Evolutionary conservation across 2,113 vertebrate genomes (phyloP), one percentile per base, ranked within the genome.

Genomic region (Cranoglanis bouderius): DNA sequence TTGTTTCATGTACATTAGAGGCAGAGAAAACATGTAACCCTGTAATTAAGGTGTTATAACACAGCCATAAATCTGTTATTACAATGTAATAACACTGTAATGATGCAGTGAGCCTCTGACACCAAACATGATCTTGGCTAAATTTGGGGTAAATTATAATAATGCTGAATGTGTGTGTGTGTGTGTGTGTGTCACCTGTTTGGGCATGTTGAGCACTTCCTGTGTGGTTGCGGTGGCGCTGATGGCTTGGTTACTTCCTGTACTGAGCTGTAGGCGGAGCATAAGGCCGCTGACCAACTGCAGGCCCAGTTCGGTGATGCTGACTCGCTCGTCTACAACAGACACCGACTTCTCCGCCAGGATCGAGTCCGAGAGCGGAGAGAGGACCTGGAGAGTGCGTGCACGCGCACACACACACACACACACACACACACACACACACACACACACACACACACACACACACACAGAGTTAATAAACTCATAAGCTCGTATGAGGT

Each of bases 271-370:
- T 65, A 99, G 96, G 89, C 93, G 95, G 86, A 99, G 96, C 0
- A 97, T 96, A 26, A 99, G 96, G 26, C 97, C 97, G 0, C 97
- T 97, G 91, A 99, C 97, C 86, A 99, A 92, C 94, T 99, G 98
- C 77, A 99, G 93, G 7, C 97, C 97, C 40, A 99, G 93, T 90
- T 98, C 97, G 6, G 97, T 97, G 93, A 99, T 96, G 18, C 97
- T 97, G 92, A 99, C 98, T 91, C 98, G 98, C 92, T 99, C 98
- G 53, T 99, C 98, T 67, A 97, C 90, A 91, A 99, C 98, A 0
- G 96, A 98, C 88, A 99, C 95, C 0, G 98, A 98, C 94, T 97
- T 98, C 95, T 99, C 98, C 1, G 97, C 98, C 95, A 99, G 94
- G 94, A 99, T 99, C 57, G 98, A 57, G 49, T 86, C 85, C 3